phyloP scores from a whole-genome alignment of 2,888 invertebrate genomes.

The Polylopha cassiicola region DNA sequence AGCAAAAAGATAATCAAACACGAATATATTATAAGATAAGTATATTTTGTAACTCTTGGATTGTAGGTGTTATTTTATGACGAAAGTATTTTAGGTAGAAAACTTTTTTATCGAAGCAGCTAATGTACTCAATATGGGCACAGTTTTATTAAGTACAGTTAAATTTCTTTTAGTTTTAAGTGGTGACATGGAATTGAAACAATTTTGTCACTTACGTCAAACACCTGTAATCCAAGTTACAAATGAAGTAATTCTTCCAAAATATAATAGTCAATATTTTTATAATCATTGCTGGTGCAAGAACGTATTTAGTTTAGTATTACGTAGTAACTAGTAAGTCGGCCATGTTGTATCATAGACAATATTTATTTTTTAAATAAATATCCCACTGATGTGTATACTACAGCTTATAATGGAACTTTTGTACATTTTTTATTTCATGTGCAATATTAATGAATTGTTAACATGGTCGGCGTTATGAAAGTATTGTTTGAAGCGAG shows the following conservation, averaged over 20 bases:
- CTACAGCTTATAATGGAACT: background rate
- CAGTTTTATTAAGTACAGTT: no score
- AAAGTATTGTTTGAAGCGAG: no score
- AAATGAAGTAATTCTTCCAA: slow-evolving; percentile 42
- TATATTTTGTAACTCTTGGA: slow-evolving; percentile 22
- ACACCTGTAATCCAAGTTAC: slow-evolving; percentile 22
- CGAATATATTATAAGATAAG: slow-evolving; percentile 25
- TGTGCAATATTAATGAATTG: no score
- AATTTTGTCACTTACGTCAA: background rate
- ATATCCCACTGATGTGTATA: background rate
- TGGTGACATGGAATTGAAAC: background rate
- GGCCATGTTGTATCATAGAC: slow-evolving; percentile 27
- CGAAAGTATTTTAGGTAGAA: no score
- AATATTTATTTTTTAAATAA: slow-evolving; percentile 8
- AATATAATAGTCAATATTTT: slow-evolving; percentile 61
- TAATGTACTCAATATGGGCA: no score
- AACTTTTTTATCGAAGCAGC: no score
- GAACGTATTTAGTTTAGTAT: slow-evolving; percentile 54
- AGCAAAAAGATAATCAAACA: slow-evolving; percentile 10
- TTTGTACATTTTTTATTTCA: no score
- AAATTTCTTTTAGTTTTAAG: no score
- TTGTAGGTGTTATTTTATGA: slow-evolving; percentile 9
- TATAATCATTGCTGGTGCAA: slow-evolving; percentile 59
- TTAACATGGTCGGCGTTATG: no score
- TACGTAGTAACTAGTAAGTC: slow-evolving; percentile 27